Base-by-base conservation (phyloP, 2,888 invertebrate genomes). In the Parascotia fuliginaria region DNA sequence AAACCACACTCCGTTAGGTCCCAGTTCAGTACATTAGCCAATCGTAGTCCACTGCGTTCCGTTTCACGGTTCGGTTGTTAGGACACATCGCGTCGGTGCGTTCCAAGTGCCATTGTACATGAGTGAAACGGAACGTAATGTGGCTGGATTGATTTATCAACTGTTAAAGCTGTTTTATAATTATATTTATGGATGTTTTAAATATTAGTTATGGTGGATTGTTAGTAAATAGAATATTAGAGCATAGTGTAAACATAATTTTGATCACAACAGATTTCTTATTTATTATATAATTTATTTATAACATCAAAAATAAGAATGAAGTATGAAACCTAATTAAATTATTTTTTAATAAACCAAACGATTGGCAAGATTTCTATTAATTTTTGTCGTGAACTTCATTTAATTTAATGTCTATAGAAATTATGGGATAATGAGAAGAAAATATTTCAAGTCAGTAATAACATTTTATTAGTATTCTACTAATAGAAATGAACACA, bases 21-120 rank as follows among this genome's bases (percentile, higher is more conserved):
- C 57, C 58, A 60, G 52, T 65, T 29, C 51, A 70, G 55, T 58
- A 70, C 52, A 70, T 66, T 70, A 70, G 51, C 45, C 51, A 59
- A 47, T 58, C 15, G 58, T 50, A 53, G 65, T 37, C 44, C 48
- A 36, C 53, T 53, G 46, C 55, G 58, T 60, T 65, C 57, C 49
- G 46, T 52, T 60, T 65, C 51, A 72, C 60, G 73, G 60, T 45
- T 42, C 62, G 46, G 12, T 59, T 43, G 57, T 22, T 55, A 42
- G 34, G 44, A 39, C 28, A 62, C 60, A 41, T 40, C 44, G 62
- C 62, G 42, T 42, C 44, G 57, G 50, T 65, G 70, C 66, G 70
- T 60, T 53, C 36, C 44, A 55, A 54, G 48, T 58, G 62, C 34
- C 46, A 59, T 59, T 62, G 67, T 55, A 54, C 42, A 46, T 49